Conservation (phyloP, 2,113 vertebrate genomes). For the Merops nubicus region DNA sequence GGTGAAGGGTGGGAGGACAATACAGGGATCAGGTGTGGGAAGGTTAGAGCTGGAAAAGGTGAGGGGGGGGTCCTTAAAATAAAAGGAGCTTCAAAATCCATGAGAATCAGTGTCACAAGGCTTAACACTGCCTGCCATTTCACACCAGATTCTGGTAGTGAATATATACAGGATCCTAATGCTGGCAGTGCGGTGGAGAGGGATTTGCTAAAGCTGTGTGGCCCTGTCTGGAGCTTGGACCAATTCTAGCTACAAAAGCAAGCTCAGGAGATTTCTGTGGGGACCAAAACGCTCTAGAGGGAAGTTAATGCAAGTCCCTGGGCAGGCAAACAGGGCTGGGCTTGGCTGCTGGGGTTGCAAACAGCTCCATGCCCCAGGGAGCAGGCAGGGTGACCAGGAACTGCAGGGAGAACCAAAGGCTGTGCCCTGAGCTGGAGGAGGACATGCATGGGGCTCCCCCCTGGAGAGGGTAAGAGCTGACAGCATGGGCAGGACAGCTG, state of each 20-base stretch:
- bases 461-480: background rate
- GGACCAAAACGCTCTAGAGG: background rate
- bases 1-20: background rate
- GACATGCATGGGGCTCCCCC: fast-evolving
- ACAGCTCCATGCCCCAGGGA: background rate
- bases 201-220: background rate
- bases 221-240: background rate
- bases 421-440: background rate
- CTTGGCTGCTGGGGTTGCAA: background rate
- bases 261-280: background rate
- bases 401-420: background rate
- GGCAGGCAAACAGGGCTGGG: background rate
- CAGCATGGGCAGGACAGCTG: no score
- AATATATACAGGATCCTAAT: no score
- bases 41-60: background rate
- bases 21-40: background rate
- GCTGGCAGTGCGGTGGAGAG: background rate
- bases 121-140: background rate
- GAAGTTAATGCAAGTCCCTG: background rate
- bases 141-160: background rate
- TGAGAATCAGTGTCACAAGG: background rate
- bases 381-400: background rate
- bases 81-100: background rate
- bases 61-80: background rate
- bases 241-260: background rate